phyloP scores from a whole-genome alignment of 2,888 invertebrate species.

The Nipponacmea schrenckii region DNA sequence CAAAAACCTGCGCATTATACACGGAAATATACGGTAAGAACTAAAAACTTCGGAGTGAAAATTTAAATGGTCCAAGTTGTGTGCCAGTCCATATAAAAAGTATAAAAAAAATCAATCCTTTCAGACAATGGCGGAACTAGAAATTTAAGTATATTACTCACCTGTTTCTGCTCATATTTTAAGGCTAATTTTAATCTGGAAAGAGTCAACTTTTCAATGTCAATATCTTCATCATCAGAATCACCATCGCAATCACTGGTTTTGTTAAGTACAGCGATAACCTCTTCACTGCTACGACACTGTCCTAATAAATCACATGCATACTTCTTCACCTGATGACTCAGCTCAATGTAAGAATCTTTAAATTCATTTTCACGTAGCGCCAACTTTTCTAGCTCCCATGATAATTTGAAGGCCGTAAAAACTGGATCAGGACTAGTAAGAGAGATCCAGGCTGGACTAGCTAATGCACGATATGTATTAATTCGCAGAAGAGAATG shows the following conservation, averaged over 20 bases:
- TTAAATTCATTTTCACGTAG: constrained; percentile 71
- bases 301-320: constrained; percentile 72
- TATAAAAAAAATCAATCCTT: too few species aligned
- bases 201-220: constrained; percentile 61
- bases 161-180: constrained; percentile 73
- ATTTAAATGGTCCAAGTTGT: too few species aligned
- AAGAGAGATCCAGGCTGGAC: constrained; percentile 73
- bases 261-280: constrained; percentile 71
- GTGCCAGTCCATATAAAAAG: too few species aligned
- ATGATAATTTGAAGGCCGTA: constrained; percentile 70
- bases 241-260: constrained; percentile 58
- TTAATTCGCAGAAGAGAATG: constrained; percentile 71
- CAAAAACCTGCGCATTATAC: too few species aligned
- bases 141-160: constrained; percentile 40
- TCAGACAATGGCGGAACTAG: too few species aligned
- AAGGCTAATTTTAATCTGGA: constrained; percentile 71
- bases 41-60: too few species aligned
- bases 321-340: constrained; percentile 71
- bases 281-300: constrained; percentile 72
- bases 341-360: constrained; percentile 69
- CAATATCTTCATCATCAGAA: constrained; percentile 58
- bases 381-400: constrained; percentile 71
- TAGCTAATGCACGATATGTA: constrained; percentile 71
- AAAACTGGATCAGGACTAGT: constrained; percentile 72
- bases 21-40: too few species aligned